Evolutionary conservation across 1,140 invertebrate species (phyloP), one percentile per base, ranked within the genome.

Genomic region (Drosophila leontia): DNA sequence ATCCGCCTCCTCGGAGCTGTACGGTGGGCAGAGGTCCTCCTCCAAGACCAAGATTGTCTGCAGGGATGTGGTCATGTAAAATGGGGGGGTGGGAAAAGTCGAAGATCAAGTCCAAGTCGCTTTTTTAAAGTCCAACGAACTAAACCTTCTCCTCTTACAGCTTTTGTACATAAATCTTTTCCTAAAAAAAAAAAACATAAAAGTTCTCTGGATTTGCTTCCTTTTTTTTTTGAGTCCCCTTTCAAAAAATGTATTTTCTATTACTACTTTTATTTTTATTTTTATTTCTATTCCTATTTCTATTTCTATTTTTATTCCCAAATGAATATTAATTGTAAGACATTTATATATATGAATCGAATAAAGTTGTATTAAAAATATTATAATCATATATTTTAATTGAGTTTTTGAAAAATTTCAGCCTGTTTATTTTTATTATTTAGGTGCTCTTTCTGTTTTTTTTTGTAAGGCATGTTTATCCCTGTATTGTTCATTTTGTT

Each of bases 31-130:
- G 37, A 76, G 78, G 13, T 56, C 86, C n/a, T 86, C 85, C 0
- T 88, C 83, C 53, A 92, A 92, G 45, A 82, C 91, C 23, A 92
- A 92, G 76, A 87, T 87, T 34, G 84, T 91, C 23, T 91, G 82
- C 44, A 77, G 86, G 37, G 82, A 91, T 74, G 82, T 91, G 32
- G 75, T 86, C 8, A 91, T 91, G 82, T 91, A 37, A 19, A 7
- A 0, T 1, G 8, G 26, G 5, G 26, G 26, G 26, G 5, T 5
- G 5, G 26, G 26, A 29, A 29, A 29, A 48, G 51, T 37, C 51
- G 3, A 3, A 13, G 26, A 29, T 0, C 19, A 12, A 9, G 23
- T 12, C 13, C 23, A 19, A 17, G 11, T 23, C 62, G 13, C 37
- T 26, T 13, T 32, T 6, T 39, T 7, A 9, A 13, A 39, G 13